phyloP scores from a whole-genome alignment of 2,888 invertebrate genomes.

The Caenorhabditis macrosperma region DNA sequence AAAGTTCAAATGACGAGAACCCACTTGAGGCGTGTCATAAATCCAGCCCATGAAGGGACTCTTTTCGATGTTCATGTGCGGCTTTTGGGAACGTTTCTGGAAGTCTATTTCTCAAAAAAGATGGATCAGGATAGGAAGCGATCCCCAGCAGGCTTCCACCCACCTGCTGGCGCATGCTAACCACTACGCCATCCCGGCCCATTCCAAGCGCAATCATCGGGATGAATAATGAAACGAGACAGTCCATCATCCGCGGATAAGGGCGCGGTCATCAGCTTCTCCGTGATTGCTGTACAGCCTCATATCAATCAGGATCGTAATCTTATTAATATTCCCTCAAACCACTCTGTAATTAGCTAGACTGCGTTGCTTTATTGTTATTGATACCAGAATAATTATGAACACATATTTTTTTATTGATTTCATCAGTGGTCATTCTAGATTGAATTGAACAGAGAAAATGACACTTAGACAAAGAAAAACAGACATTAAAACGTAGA shows the following conservation, averaged over 20 bases:
- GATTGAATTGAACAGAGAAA: not conserved
- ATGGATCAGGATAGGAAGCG: slow-evolving; percentile 14
- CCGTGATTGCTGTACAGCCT: not conserved
- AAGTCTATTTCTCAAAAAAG: slow-evolving; percentile 21
- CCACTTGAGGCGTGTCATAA: too few species aligned
- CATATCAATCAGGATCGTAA: not conserved
- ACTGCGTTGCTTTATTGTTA: not conserved
- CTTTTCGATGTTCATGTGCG: too few species aligned
- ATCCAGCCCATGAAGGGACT: too few species aligned
- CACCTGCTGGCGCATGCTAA: slow-evolving; percentile 50
- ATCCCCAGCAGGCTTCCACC: slow-evolving; percentile 38
- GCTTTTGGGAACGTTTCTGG: too few species aligned
- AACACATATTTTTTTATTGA: not conserved
- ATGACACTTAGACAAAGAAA: slow-evolving; percentile 21
- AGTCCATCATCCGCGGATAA: not conserved
- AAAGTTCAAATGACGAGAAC: too few species aligned
- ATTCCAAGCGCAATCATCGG: not conserved
- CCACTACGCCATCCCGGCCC: slow-evolving; percentile 45
- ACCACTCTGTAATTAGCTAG: not conserved
- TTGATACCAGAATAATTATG: not conserved
- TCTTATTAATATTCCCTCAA: not conserved
- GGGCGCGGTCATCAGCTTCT: slow-evolving; percentile 2
- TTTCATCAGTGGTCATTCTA: slow-evolving; percentile 3
- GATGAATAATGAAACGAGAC: not conserved
- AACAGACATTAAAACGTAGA: not conserved